phyloP scores from a whole-genome alignment of 2,888 invertebrate species.

The Encarsia formosa region DNA sequence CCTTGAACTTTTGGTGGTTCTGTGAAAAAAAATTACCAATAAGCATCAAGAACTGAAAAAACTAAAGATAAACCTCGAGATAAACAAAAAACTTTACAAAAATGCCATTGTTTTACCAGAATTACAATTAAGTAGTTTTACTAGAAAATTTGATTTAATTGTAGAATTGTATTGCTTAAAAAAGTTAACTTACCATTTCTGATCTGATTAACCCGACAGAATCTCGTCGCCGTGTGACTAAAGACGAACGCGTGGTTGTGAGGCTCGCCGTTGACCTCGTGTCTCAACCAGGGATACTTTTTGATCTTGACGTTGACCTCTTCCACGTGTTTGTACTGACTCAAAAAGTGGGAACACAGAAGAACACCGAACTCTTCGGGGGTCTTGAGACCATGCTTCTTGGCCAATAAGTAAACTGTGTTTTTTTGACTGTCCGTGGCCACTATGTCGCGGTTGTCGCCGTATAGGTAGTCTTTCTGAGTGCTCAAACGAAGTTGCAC shows the following conservation, averaged over 20 bases:
- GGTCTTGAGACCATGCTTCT: conserved; percentile 70
- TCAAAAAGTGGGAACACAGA: conserved; percentile 71
- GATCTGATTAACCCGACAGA: conserved; percentile 65
- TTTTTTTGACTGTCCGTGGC: conserved; percentile 83
- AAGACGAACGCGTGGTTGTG: conserved; percentile 78
- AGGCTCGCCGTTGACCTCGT: conserved; percentile 54
- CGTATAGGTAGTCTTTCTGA: conserved; percentile 66
- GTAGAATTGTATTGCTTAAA: too few relatives aligned
- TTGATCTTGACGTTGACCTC: conserved; percentile 67
- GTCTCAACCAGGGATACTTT: conserved; percentile 74
- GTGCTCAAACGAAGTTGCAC: conserved; percentile 68
- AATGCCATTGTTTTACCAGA: too few relatives aligned
- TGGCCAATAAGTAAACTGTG: conserved; percentile 74
- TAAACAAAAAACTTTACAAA: too few relatives aligned
- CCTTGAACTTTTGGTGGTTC: conserved; percentile 61
- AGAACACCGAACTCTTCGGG: conserved; percentile 74
- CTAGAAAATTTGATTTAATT: too few relatives aligned
- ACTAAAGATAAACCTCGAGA: too few relatives aligned
- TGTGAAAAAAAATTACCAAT: too few relatives aligned
- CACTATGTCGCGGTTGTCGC: conserved; percentile 76
- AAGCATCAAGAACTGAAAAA: too few relatives aligned
- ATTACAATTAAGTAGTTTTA: too few relatives aligned
- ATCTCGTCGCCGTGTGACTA: conserved; percentile 63
- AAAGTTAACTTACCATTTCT: conserved; percentile 63
- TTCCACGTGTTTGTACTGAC: conserved; percentile 70